These are phyloP conservation scores for Leptodactylus fuscus DNA, from an alignment of 2,113 vertebrate genomes.

Conservation along the genomic window DNA sequence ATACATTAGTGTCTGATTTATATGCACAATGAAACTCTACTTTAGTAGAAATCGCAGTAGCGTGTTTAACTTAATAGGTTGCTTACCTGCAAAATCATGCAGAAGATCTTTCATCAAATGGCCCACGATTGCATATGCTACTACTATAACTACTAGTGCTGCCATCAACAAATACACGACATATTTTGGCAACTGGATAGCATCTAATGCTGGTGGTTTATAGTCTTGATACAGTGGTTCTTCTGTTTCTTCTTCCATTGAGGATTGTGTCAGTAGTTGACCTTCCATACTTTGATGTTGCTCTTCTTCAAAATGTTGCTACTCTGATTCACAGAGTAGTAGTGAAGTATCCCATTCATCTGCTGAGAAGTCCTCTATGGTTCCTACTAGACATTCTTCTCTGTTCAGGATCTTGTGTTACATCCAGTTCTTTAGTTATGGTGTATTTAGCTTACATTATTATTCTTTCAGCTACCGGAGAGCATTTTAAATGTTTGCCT, in stretches of 20 bases:
- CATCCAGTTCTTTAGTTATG: not conserved
- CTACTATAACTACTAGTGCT: constrained; percentile 73
- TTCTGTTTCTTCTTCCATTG: constrained; percentile 60
- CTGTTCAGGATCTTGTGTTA: not conserved
- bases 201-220: constrained; percentile 82
- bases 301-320: not conserved
- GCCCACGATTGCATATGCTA: constrained; percentile 90
- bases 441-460: not conserved
- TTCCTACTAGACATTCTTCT: not conserved
- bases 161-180: constrained; percentile 86
- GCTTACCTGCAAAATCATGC: constrained; percentile 86
- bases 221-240: constrained; percentile 78
- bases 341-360: not conserved
- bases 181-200: constrained; percentile 81
- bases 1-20: no score
- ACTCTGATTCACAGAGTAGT: not conserved
- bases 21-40: not conserved
- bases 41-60: not conserved
- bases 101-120: constrained; percentile 92
- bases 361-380: no score
- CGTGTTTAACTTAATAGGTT: not conserved
- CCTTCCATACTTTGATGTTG: not conserved
- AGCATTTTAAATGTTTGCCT: not conserved
- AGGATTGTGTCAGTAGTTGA: constrained; percentile 70
- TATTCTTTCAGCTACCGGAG: not conserved